Evolutionary conservation across 1,140 invertebrate species (phyloP), one percentile per base, ranked within the genome.

Genomic region (Belonocnema kinseyi): DNA sequence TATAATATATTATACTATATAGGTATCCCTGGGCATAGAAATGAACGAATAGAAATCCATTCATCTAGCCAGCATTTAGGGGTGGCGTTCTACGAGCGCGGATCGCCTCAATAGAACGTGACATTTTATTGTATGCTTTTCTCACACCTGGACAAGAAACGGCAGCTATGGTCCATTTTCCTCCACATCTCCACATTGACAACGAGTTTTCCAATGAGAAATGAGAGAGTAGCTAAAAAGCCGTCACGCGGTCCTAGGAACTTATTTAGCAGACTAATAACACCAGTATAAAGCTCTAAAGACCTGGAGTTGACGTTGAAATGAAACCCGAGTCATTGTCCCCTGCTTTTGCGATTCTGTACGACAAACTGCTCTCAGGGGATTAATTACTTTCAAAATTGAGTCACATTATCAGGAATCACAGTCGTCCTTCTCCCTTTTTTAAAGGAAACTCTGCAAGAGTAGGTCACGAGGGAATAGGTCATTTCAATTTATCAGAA

Each of bases 91-190:
- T 52, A 61, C 73, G 53, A 52, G 51, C 75, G 72, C 51, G 78
- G 72, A 82, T 78, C 75, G 71, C 52, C 76, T 82, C 84, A 82
- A 85, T 86, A 76, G 77, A 80, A 80, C 81, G 75, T 83, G 88
- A 89, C 85, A 82, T 86, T 86, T 87, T 84, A 89, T 90, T 89
- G 88, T 90, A 72, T 74, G 78, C 40, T 83, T 86, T 86, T 87
- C 84, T 89, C 86, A 85, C 87, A 89, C 85, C 87, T 89, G 87
- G 85, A 80, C 66, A 33, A 56, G 21, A 56, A 56, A 66, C 61
- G 17, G 53, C 61, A 74, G 46, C 71, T 12, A 56, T 66, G 53
- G 72, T 74, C 58, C 17, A 40, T 71, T 71, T 71, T 40, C 50
- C 4, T 46, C n/a, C 26, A 19, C 21, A 13, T 12, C 40, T 50